Base-by-base conservation (phyloP, 2,888 invertebrate genomes). In the Digitonthophagus gazella region DNA sequence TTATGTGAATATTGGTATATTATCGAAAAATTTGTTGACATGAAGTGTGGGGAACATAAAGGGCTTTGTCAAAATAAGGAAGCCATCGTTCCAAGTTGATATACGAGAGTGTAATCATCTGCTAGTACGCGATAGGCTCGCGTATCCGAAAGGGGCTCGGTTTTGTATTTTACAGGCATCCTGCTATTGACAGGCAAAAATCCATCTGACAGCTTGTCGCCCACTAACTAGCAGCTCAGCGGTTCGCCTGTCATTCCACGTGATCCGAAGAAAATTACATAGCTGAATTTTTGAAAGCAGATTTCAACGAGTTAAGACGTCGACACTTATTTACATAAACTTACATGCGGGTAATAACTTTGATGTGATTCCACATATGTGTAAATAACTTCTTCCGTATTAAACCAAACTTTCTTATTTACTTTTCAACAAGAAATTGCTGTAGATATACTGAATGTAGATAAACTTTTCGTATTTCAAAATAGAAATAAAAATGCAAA, bases 211-310 rank as follows among this genome's bases (percentile, higher is more conserved):
- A 78, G 79, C 77, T 74, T 75, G 78, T 79, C 77, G 74, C 74
- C 76, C 76, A 72, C 75, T 75, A 78, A 78, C 77, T 75, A 76
- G 76, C 72, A 73, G 71, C 74, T 74, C 72, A 71, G 69, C 71
- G 68, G 8, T 67, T 72, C 71, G 74, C 54, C 19, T 58, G 68
- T 70, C 66, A 64, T 58, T 14, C 28, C 72, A 69, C 75, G 77
- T 75, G 76, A 79, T 80, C 78, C 79, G 76, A 80, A 73, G 76
- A 76, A 80, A 80, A 80, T 80, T 79, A 79, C 78, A 78, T 78
- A 76, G 72, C 72, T 56, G 74, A 74, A 71, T 69, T 70, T 75
- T 76, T 76, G 76, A 77, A 77, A 75, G 64, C 67, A 58, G 67
- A 69, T 69, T 69, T 69, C n/a, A n/a, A n/a, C n/a, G n/a, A n/a